Percentiles rank a stretch among this genome's conserved stretches.
phyloP scores from a whole-genome alignment of 2,113 vertebrate genomes.

The Telmatochromis sp. region DNA sequence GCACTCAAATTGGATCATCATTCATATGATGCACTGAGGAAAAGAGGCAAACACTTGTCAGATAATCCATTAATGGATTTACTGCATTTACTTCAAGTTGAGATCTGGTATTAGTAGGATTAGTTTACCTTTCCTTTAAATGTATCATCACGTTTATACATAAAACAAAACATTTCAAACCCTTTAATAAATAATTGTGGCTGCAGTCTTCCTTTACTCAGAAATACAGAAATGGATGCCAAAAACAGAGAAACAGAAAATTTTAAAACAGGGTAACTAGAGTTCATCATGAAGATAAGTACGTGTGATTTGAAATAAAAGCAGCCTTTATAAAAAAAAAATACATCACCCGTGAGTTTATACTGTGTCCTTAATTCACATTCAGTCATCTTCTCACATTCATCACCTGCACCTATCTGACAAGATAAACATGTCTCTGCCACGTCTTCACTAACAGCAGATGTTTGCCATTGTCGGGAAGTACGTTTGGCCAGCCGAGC shows the following conservation, averaged over 20 bases:
- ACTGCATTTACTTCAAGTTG: background rate
- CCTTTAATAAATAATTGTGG: background rate
- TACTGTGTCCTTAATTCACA: background rate
- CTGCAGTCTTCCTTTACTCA: background rate
- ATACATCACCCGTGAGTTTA: background rate
- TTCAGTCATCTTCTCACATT: background rate
- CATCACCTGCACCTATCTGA: background rate
- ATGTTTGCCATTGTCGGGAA: conserved; percentile 1
- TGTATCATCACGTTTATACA: background rate
- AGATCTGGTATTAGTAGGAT: background rate
- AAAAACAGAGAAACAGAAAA: background rate
- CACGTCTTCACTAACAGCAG: background rate
- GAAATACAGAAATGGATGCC: background rate
- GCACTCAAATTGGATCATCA: background rate
- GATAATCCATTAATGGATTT: background rate
- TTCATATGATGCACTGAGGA: background rate
- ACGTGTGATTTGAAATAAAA: background rate
- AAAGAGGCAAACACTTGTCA: background rate
- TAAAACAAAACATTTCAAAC: background rate
- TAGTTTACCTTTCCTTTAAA: background rate
- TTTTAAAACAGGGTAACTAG: background rate
- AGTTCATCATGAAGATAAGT: background rate
- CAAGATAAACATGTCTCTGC: conserved; percentile 21
- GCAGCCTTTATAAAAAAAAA: background rate
- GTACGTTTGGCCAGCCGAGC: background rate